These are phyloP conservation scores for Lucilia sericata DNA, from an alignment of 1,140 invertebrate genomes.

Conservation along the genomic window DNA sequence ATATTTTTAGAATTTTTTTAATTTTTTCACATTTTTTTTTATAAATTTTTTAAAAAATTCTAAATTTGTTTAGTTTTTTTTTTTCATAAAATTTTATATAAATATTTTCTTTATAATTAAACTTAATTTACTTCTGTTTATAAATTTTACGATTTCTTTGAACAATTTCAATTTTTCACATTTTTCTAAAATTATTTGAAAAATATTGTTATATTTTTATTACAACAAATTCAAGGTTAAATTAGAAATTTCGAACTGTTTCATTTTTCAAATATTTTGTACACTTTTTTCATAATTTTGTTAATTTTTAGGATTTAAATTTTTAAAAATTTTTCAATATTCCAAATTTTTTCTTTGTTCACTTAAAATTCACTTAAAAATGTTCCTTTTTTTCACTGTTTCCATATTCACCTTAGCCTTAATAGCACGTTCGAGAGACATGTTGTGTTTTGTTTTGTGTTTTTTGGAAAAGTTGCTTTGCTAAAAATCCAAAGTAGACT, in stretches of 20 bases:
- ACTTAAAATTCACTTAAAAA: too few relatives aligned
- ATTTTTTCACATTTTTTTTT: too few relatives aligned
- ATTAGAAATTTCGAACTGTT: too few relatives aligned
- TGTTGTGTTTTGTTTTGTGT: conserved; percentile 53
- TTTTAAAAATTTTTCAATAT: not conserved
- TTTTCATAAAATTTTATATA: too few relatives aligned
- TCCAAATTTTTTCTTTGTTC: conserved; percentile 28
- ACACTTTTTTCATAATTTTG: too few relatives aligned
- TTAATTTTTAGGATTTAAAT: not conserved
- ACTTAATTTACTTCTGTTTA: not conserved
- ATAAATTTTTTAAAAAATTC: too few relatives aligned
- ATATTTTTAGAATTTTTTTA: too few relatives aligned
- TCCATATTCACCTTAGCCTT: conserved; percentile 72
- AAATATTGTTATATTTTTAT: not conserved
- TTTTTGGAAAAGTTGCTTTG: conserved; percentile 25
- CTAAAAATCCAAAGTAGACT: conserved; percentile 40
- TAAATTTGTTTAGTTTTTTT: too few relatives aligned
- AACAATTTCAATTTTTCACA: too few relatives aligned
- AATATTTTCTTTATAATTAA: too few relatives aligned
- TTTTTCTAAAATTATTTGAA: too few relatives aligned
- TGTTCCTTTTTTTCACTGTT: conserved; percentile 19
- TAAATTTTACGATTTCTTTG: not conserved
- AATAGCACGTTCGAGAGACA: conserved; percentile 77
- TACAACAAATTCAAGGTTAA: not conserved
- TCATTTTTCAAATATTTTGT: too few relatives aligned